Evolutionary conservation across 2,888 invertebrate species (phyloP), one percentile per base, ranked within the genome.

Genomic region (Apamea monoglypha): DNA sequence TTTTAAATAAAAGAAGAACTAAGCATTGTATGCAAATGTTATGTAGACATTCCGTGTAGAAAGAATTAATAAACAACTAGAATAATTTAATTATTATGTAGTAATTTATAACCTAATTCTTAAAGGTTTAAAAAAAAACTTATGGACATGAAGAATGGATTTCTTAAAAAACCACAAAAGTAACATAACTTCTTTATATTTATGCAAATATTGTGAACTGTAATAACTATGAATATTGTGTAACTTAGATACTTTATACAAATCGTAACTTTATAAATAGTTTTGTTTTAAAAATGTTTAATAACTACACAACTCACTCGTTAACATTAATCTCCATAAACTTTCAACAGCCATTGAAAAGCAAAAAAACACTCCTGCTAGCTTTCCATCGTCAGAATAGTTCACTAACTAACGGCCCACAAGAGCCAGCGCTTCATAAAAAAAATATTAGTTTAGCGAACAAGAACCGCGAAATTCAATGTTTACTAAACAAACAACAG

Each of bases 401-500:
- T 73, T 80, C 64, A 85, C 74, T 59, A 69, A 72, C 73, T 73
- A 83, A 66, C 61, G 40, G 56, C 14, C 32, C 36, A 67, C 36
- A 47, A 71, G 14, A 32, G 44, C 61, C 29, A 63, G 44, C 73
- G 66, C 67, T 72, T 72, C 53, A 74, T 71, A 67, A 83, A 89
- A 87, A 86, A 77, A 74, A 81, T 63, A 64, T 76, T 80, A 64
- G 66, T 61, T 69, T 78, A 69, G 50, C 68, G 59, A 80, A 83
- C 77, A 64, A 76, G 76, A 81, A 78, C 83, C 84, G 83, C 84
- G 78, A 88, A 89, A 84, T 82, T 81, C 66, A 80, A 85, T 90
- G 88, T 89, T 89, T 89, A 90, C 84, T 73, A 80, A 80, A 86
- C 84, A 86, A 89, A 86, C 81, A 87, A 80, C 14, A 82, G 83